A percentile compares a stretch with the other conserved stretches of the same genome.
Conservation (phyloP, 2,888 invertebrate genomes). For the Drosophila koepferae region DNA sequence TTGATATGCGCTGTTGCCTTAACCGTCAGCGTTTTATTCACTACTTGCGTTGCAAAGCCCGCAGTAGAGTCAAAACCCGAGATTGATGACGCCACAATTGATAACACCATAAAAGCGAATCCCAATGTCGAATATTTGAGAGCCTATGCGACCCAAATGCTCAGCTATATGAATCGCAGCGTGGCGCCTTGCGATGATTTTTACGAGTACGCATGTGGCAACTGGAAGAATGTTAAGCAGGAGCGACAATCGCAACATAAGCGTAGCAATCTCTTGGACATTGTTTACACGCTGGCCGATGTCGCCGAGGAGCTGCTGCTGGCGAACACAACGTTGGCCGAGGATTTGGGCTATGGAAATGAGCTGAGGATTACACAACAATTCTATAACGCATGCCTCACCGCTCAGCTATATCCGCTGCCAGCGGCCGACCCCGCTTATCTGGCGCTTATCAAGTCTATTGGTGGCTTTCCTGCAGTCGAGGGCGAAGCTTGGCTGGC, state of each 20-base stretch:
- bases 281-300: slow-evolving; percentile 65
- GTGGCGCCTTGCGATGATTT: slow-evolving; percentile 82
- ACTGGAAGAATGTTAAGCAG: slow-evolving; percentile 73
- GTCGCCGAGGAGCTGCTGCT: slow-evolving; percentile 54
- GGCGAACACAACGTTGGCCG: slow-evolving; percentile 44
- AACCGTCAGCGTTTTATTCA: slow-evolving; percentile 24
- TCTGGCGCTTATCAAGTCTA: slow-evolving; percentile 70
- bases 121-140: slow-evolving; percentile 47
- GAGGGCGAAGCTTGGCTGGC: slow-evolving; percentile 73
- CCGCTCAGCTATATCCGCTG: slow-evolving; percentile 72
- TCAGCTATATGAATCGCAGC: slow-evolving; percentile 79
- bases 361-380: slow-evolving; percentile 76
- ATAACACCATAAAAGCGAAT: slow-evolving; percentile 48
- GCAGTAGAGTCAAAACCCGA: slow-evolving; percentile 14
- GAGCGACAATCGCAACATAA: slow-evolving; percentile 62
- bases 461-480: slow-evolving; percentile 83
- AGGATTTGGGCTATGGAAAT: slow-evolving; percentile 54
- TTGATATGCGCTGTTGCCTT: slow-evolving; percentile 17
- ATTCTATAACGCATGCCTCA: slow-evolving; percentile 73
- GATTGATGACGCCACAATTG: slow-evolving; percentile 18
- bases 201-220: slow-evolving; percentile 83
- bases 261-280: slow-evolving; percentile 77
- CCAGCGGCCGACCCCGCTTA: slow-evolving; percentile 73
- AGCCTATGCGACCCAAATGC: slow-evolving; percentile 73
- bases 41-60: slow-evolving; percentile 39